phyloP scores from a whole-genome alignment of 2,113 vertebrate species.

The Neotoma lepida region DNA sequence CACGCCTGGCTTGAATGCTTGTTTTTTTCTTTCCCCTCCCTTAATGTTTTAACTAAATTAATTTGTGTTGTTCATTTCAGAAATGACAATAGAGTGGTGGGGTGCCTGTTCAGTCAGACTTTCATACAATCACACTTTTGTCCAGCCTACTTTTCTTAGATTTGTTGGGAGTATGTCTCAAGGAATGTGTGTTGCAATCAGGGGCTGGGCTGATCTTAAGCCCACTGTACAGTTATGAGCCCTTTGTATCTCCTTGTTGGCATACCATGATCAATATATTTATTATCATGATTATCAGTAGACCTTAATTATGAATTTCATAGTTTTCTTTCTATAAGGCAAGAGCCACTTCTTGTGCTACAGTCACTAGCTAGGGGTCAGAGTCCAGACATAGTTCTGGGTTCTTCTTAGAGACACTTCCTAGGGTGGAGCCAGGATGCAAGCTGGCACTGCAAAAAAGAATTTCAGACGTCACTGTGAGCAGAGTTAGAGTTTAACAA shows the following conservation, averaged over 20 bases:
- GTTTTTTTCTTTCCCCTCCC: background rate
- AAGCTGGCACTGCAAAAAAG: too few relatives aligned
- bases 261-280: too few relatives aligned
- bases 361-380: background rate
- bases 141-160: too few relatives aligned
- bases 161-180: background rate
- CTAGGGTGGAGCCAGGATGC: background rate
- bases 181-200: background rate
- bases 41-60: background rate
- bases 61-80: background rate
- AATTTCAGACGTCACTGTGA: background rate
- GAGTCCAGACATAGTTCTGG: background rate
- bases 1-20: background rate
- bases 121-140: background rate
- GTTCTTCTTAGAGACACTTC: background rate
- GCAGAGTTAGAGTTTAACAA: background rate
- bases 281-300: background rate
- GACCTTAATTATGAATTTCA: background rate
- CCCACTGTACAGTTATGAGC: background rate
- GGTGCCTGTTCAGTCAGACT: background rate
- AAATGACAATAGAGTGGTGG: background rate
- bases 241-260: background rate
- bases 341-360: background rate
- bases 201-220: background rate
- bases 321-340: background rate